A percentile compares a stretch with the other conserved stretches of the same genome.
Evolutionary conservation across 1,140 invertebrate species (phyloP).

Genomic region (Micrasema longulum): DNA sequence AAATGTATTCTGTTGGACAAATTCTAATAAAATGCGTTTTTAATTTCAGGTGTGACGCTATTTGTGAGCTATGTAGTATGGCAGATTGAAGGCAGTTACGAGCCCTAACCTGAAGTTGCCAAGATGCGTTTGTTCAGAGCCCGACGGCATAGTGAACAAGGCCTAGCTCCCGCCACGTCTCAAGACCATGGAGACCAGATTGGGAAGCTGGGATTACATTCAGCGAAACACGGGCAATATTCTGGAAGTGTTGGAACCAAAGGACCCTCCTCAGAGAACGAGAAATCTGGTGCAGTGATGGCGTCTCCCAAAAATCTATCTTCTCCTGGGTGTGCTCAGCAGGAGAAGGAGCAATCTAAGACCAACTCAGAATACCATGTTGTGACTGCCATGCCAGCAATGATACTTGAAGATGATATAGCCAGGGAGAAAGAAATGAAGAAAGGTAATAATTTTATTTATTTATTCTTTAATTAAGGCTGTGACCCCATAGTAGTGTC

Average conservation of each 20-base stretch:
- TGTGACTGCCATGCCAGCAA: conserved; percentile 71
- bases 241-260: too few species aligned
- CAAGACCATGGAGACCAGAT: conserved; percentile 47
- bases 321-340: background rate
- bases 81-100: too few species aligned
- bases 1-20: too few species aligned
- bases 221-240: background rate
- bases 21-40: too few species aligned
- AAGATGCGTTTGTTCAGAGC: conserved; percentile 52
- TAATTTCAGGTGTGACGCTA: too few species aligned
- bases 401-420: conserved; percentile 71
- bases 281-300: background rate
- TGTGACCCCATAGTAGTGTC: too few species aligned
- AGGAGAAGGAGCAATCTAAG: too few species aligned
- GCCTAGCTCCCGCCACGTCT: conserved; percentile 51
- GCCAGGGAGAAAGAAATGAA: conserved; percentile 65
- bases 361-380: conserved; percentile 71
- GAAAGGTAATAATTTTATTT: conserved; percentile 58
- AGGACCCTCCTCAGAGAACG: too few species aligned
- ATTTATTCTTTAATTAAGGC: too few species aligned
- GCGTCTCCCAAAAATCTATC: background rate
- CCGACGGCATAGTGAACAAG: conserved; percentile 49
- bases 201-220: conserved; percentile 38
- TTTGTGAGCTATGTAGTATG: too few species aligned
- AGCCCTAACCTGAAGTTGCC: too few species aligned